phyloP scores from a whole-genome alignment of 2,113 vertebrate species.

The Pterocles orientalis region DNA sequence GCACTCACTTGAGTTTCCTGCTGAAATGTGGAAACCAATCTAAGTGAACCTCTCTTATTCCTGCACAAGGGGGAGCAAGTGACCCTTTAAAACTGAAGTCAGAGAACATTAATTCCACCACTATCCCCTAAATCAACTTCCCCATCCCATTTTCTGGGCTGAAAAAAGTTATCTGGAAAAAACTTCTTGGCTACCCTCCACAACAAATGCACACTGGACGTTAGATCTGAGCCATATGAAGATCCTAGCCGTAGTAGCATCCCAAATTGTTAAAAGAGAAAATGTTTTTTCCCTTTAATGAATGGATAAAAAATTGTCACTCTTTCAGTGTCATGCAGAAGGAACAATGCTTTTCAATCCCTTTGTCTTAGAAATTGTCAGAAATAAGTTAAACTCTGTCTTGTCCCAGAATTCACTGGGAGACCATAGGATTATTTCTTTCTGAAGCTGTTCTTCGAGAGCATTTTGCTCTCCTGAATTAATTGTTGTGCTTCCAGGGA shows the following conservation, averaged over 20 bases:
- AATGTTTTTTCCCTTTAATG: background rate
- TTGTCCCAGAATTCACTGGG: background rate
- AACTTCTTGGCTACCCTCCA: background rate
- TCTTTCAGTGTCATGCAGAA: background rate
- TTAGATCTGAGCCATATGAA: background rate
- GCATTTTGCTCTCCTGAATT: background rate
- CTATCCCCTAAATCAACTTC: background rate
- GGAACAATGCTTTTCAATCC: background rate
- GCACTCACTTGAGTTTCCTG: background rate
- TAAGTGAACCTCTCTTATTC: background rate
- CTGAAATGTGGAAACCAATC: background rate
- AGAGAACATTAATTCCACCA: background rate
- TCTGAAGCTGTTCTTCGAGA: background rate
- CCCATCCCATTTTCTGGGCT: background rate
- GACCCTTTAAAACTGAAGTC: background rate
- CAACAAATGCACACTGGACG: background rate
- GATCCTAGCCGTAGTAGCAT: background rate
- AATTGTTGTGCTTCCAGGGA: background rate
- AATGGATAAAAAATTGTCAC: background rate
- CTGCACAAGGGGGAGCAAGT: background rate
- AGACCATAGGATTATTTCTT: background rate
- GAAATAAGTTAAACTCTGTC: background rate
- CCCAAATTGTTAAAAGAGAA: background rate
- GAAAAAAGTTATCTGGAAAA: background rate
- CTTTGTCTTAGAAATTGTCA: background rate